Evolutionary conservation across 2,888 invertebrate species (phyloP).

Genomic region (Drosophila seclusa): DNA sequence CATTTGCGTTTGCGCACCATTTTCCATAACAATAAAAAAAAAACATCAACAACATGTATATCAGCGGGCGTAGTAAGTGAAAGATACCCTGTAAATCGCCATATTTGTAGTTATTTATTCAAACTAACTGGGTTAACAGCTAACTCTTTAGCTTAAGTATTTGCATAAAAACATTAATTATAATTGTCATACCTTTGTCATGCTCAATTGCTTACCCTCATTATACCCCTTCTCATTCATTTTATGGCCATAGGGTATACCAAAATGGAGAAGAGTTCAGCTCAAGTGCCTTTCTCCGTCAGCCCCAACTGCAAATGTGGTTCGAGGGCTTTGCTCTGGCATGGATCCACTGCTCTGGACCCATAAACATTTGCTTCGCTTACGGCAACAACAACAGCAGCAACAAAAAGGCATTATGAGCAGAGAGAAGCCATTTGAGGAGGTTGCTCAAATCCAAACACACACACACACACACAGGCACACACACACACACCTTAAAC

Average conservation of each 20-base stretch:
- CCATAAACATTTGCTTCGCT: slow-evolving; percentile 43
- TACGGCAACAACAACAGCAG: slow-evolving; percentile 27
- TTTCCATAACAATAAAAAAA: slow-evolving; percentile 74
- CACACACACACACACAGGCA: slow-evolving; percentile 7
- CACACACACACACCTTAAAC: slow-evolving; percentile 24
- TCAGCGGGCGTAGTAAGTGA: neutral
- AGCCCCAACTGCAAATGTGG: slow-evolving; percentile 31
- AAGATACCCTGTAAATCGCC: slow-evolving; percentile 12
- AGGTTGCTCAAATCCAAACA: neutral
- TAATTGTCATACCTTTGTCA: neutral
- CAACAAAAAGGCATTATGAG: slow-evolving; percentile 36
- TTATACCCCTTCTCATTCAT: neutral
- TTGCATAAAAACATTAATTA: neutral
- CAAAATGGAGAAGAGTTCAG: slow-evolving; percentile 33
- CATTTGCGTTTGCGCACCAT: slow-evolving; percentile 80
- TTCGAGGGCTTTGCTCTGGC: slow-evolving; percentile 34
- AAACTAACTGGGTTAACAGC: too few relatives aligned
- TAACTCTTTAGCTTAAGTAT: neutral
- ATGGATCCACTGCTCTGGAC: slow-evolving; percentile 47
- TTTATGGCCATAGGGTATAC: slow-evolving; percentile 18
- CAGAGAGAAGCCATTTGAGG: slow-evolving; percentile 41
- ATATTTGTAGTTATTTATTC: neutral
- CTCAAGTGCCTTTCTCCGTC: slow-evolving; percentile 75
- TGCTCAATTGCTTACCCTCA: neutral
- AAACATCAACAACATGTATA: slow-evolving; percentile 29